Evolutionary conservation across 2,113 vertebrate species (phyloP), one percentile per base, ranked within the genome.

Genomic region (Sprattus sprattus): DNA sequence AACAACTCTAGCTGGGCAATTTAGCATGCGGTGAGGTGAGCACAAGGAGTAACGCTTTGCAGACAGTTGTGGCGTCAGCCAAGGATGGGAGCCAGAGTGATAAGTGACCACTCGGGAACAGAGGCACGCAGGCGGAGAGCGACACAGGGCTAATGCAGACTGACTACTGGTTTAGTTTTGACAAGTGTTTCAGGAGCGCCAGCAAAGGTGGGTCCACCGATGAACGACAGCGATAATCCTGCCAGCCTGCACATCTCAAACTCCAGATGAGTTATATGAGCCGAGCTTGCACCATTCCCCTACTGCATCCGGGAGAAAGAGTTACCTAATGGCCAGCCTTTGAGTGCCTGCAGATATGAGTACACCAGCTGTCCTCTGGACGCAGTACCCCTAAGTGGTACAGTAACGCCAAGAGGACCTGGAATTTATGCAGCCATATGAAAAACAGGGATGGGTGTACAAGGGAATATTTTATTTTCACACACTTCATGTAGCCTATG

Each of bases 151-250:
- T 32, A 78, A 78, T 44, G 71, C 20, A 5, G 28, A 78, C 11
- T 4, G 71, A 78, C 71, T 15, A 78, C 71, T 78, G 39, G 64
- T 67, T 67, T 64, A 25, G 60, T 75, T 75, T 75, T 75, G 25
- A 75, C 67, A 75, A 28, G 25, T 13, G 28, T 11, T 39, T 39
- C 39, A 44, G 39, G 71, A 2, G 13, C 1, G 28, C 28, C 28
- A 32, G 71, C 13, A 78, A 39, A 78, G 71, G 71, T 78, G 28
- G 11, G 71, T 39, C 28, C 71, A 78, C 10, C 28, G 71, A 32
- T 78, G 71, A 78, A 15, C 32, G 4, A 78, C 25, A 75, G 25
- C 11, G 15, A 25, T 32, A 78, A 16, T 28, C 71, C 32, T 39
- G 28, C 71, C 71, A 78, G 13, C 28, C 32, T 15, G 3, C 13